Percentiles rank a stretch among this genome's conserved stretches.
Evolutionary conservation across 2,113 vertebrate species (phyloP).

Genomic region (Rhynchopsitta pachyrhyncha): DNA sequence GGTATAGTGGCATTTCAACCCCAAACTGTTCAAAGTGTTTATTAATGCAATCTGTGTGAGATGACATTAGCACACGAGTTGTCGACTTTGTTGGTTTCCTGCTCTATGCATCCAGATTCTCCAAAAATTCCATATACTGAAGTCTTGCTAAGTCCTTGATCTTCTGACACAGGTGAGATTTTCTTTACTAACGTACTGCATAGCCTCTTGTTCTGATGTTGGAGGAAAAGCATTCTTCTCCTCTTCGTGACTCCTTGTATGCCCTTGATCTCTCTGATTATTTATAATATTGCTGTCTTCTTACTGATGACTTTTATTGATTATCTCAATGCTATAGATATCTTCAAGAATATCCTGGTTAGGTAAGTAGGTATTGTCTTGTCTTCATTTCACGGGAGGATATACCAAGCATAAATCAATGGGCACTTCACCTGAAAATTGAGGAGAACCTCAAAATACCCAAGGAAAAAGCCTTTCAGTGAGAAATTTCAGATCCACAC

Average conservation of each 20-base stretch:
- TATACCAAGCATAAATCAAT: background rate
- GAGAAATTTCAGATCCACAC: background rate
- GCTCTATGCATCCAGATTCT: background rate
- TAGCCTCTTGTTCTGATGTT: background rate
- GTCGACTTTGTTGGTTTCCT: background rate
- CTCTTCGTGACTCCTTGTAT: background rate
- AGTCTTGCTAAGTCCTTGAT: constrained; percentile 21
- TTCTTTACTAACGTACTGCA: background rate
- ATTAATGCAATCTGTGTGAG: background rate
- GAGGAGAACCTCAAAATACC: background rate
- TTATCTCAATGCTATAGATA: constrained; percentile 47
- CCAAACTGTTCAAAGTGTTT: background rate
- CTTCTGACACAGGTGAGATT: constrained; percentile 51
- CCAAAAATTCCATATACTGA: background rate
- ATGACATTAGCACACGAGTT: background rate
- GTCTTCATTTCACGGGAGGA: background rate
- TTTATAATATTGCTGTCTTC: constrained; percentile 33
- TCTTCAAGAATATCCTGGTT: constrained; percentile 45
- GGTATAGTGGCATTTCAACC: background rate
- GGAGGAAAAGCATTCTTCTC: background rate
- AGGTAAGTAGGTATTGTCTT: constrained; percentile 53
- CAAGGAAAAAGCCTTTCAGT: background rate
- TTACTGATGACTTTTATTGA: constrained; percentile 34
- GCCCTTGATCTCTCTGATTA: constrained; percentile 13
- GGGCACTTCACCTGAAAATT: background rate